These are phyloP conservation scores for Cercopithecus diana DNA, from an alignment of 2,797 vertebrate genomes.

Conservation along the genomic window DNA sequence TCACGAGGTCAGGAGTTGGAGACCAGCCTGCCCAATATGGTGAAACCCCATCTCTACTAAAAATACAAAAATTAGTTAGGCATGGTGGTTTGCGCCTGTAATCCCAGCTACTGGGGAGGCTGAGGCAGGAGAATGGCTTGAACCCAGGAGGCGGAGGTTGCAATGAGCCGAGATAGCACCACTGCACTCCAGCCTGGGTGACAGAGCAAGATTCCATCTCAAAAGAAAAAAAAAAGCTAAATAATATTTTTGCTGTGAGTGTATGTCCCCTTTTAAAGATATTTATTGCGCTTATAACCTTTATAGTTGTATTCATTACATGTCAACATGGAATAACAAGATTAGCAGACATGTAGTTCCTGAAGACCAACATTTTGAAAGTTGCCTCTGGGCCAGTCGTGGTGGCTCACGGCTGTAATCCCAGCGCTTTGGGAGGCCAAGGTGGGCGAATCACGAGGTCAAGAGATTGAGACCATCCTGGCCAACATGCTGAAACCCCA, in stretches of 20 bases:
- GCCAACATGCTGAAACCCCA: too few relatives aligned
- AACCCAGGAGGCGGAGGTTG: neutral
- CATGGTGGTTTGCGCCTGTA: neutral
- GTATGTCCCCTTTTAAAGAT: neutral
- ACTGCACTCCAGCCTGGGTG: neutral
- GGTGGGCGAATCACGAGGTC: too few relatives aligned
- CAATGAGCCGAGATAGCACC: neutral
- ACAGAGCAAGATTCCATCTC: too few relatives aligned
- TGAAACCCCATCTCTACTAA: neutral
- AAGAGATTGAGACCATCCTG: too few relatives aligned
- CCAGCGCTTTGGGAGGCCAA: too few relatives aligned
- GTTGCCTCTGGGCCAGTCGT: neutral
- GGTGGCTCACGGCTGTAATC: too few relatives aligned
- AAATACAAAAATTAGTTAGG: neutral
- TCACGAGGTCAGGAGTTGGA: neutral
- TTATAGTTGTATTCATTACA: constrained; percentile 32
- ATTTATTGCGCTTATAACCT: constrained; percentile 22
- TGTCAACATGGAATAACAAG: neutral
- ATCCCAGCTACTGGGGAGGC: neutral
- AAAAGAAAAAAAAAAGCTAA: neutral
- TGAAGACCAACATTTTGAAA: constrained; percentile 20
- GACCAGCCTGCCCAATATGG: neutral
- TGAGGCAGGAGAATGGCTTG: neutral
- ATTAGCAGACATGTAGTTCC: constrained; percentile 1
- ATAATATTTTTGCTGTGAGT: constrained; percentile 12